Percentiles rank a stretch among this genome's conserved stretches.
Conservation (phyloP, 2,113 vertebrate species). For the Eolophus roseicapilla region DNA sequence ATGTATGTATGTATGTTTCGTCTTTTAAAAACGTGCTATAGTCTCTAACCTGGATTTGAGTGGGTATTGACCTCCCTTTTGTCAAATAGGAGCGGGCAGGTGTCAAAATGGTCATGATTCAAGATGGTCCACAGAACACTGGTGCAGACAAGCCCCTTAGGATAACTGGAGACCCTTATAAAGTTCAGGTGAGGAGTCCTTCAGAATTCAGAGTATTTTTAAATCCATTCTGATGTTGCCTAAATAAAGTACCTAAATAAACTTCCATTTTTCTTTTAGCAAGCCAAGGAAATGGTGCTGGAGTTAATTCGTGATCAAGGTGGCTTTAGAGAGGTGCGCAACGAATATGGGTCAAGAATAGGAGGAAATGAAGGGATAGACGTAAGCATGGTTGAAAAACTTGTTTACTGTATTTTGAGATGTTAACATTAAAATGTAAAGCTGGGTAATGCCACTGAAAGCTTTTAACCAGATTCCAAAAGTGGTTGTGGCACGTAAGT, state of each 20-base stretch:
- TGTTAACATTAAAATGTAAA: constrained; percentile 20
- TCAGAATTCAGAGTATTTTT: neutral
- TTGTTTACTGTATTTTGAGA: constrained; percentile 54
- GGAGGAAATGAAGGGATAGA: constrained; percentile 91
- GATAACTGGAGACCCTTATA: constrained; percentile 97
- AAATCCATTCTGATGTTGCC: neutral
- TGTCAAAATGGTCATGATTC: constrained; percentile 99
- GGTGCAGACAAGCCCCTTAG: constrained; percentile 97
- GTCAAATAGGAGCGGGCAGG: constrained; percentile 88
- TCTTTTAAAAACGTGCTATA: neutral
- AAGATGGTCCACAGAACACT: constrained; percentile 97
- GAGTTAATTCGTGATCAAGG: constrained; percentile 97
- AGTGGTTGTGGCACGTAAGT: neutral
- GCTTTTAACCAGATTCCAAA: neutral
- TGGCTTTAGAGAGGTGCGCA: constrained; percentile 95
- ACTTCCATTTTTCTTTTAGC: constrained; percentile 74
- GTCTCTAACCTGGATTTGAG: neutral
- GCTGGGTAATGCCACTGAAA: neutral
- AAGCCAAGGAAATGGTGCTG: constrained; percentile 99
- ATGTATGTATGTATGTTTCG: constrained; percentile 20
- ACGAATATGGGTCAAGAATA: constrained; percentile 94
- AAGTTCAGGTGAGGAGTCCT: constrained; percentile 87
- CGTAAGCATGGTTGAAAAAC: constrained; percentile 80
- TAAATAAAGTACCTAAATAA: neutral
- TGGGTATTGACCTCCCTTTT: neutral